Evolutionary conservation across 2,888 invertebrate genomes (phyloP), one percentile per base, ranked within the genome.

Genomic region (Belgica antarctica): DNA sequence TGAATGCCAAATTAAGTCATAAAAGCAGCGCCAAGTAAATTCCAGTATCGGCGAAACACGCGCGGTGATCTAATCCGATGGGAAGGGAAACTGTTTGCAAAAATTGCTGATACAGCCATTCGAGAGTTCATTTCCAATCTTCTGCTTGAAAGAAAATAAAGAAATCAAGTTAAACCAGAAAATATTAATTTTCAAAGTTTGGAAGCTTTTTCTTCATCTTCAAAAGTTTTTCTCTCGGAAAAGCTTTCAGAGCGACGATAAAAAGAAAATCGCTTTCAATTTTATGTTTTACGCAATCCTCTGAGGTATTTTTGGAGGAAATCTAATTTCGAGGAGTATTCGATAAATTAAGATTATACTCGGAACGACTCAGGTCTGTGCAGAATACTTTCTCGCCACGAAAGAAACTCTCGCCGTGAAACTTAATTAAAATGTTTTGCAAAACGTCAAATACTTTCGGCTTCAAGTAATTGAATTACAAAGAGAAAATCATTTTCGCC

Each of bases 1-100:
- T 24, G 65, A 46, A 28, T 65, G 65, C 25, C 27, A 46, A 65
- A 65, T 65, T 65, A 65, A 65, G 65, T 65, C 25, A 47, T 46
- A 46, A 46, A 46, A 61, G 61, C 28, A 22, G 8, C 52, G n/a
- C 12, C 2, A 22, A 17, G 12, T 15, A 41, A 41, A 41, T 41
- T 41, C 41, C 41, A 4, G 12, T 2, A 41, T 12, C 3, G 8
- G 3, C 3, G 41, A 10, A 41, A 41, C n/a, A n/a, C n/a, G n/a
- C n/a, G 41, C 41, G 2, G 12, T 41, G 41, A 41, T 41, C 41
- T 41, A 41, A 41, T 41, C n/a, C n/a, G n/a, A n/a, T n/a, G n/a
- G n/a, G n/a, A n/a, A n/a, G n/a, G n/a, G n/a, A n/a, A n/a, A n/a
- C n/a, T n/a, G n/a, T n/a, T n/a, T 41, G 41, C 5, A 15, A 41